These are phyloP conservation scores for Sapayoa aenigma DNA, from an alignment of 2,113 vertebrate species.

Conservation along the genomic window DNA sequence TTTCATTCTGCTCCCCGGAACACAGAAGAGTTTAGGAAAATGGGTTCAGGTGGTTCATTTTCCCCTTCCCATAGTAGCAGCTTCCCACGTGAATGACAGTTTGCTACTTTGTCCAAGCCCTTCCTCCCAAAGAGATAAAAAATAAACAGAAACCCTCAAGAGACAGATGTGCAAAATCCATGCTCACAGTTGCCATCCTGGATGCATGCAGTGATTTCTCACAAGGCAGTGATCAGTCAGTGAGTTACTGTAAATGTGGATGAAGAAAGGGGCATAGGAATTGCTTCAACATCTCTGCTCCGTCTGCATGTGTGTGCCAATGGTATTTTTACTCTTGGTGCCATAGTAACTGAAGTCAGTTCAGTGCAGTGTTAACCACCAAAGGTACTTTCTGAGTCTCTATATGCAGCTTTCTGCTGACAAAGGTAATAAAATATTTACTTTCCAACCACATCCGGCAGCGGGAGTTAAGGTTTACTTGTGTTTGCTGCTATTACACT, in stretches of 20 bases:
- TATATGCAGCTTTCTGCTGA: not conserved
- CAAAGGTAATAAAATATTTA: constrained; percentile 5
- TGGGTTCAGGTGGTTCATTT: not conserved
- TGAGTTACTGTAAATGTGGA: not conserved
- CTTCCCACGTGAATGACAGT: not conserved
- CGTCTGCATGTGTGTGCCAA: accelerated
- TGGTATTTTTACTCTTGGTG: not conserved
- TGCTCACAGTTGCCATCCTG: accelerated
- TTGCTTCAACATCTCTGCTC: not conserved
- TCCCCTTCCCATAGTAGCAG: not conserved
- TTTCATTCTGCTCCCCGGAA: not conserved
- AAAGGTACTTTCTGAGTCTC: not conserved
- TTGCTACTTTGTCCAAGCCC: not conserved
- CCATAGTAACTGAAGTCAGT: not conserved
- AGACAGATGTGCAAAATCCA: not conserved
- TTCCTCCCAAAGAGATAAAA: not conserved
- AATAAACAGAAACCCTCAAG: not conserved
- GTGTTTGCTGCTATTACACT: not conserved
- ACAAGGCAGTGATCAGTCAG: not conserved
- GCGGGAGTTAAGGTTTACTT: not conserved
- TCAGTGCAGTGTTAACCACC: not conserved
- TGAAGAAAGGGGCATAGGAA: not conserved
- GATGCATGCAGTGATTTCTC: not conserved
- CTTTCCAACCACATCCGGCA: not conserved
- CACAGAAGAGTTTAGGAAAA: not conserved